Evolutionary conservation across 1,140 invertebrate genomes (phyloP), one percentile per base, ranked within the genome.

Genomic region (Ganaspis sp.): DNA sequence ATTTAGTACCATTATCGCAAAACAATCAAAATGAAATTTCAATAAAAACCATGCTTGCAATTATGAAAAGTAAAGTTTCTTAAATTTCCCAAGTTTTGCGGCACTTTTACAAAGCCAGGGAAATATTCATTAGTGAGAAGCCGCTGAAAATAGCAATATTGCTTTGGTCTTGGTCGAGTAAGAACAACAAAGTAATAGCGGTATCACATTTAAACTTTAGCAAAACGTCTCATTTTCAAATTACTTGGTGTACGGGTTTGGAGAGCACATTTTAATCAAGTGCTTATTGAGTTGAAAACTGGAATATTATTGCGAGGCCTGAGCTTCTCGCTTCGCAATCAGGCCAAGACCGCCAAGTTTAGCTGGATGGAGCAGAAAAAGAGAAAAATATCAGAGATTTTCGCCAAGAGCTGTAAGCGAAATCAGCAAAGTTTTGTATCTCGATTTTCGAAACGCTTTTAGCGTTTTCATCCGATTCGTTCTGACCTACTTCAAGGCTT

Each of bases 211-310:
- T 78, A 84, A 87, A 85, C 54, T 86, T 86, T 81, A 53, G 75
- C 69, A 77, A 83, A 80, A 80, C 82, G 77, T 84, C 86, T 87
- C 85, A 84, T 87, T 85, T 87, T 86, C 83, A 83, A 86, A 87
- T 87, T 87, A 87, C 84, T 79, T 73, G 74, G 75, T 53, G 71
- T 64, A 42, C 38, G 42, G 78, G 75, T 58, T 71, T 1, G 26
- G 81, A 79, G 78, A 79, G 78, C 80, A 84, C 83, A 86, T 87
- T 87, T 87, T 87, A 87, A 87, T 87, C 85, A 87, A 87, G 86
- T 83, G 79, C 71, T 84, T 83, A 86, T 87, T 81, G 83, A 83
- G 84, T 85, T 84, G 81, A 84, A 84, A 87, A 86, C 84, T 85
- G 78, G 84, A 85, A 86, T 86, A 85, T 86, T 80, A 87, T 86